Evolutionary conservation across 2,113 vertebrate species (phyloP).

Genomic region (Gorsachius goisagi): DNA sequence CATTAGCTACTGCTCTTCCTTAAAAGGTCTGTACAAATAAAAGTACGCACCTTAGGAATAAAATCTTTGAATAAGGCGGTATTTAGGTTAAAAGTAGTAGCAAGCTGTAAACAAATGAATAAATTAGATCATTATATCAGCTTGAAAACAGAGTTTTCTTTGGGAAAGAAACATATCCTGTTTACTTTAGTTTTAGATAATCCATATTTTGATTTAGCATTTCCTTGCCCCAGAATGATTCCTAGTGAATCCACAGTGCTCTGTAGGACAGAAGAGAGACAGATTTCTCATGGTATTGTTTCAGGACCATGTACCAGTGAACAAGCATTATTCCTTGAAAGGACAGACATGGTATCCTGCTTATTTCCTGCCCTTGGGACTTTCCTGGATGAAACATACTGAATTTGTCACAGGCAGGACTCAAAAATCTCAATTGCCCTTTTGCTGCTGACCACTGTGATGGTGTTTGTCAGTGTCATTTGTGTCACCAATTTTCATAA

Average conservation of each 20-base stretch:
- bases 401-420: not conserved
- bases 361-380: not conserved
- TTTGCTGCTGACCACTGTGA: not conserved
- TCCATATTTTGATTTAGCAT: not conserved
- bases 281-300: not conserved
- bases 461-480: not conserved
- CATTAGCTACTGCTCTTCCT: not conserved
- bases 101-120: conserved; percentile 55
- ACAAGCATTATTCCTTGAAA: not conserved
- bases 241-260: not conserved
- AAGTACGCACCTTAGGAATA: conserved; percentile 58
- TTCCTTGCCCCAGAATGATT: not conserved
- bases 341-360: not conserved
- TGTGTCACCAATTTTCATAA: not conserved
- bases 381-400: not conserved
- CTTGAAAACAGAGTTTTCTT: not conserved
- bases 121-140: not conserved
- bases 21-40: not conserved
- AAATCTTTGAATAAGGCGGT: conserved; percentile 16
- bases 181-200: not conserved
- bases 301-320: not conserved
- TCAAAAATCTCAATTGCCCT: not conserved
- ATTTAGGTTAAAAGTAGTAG: conserved; percentile 39
- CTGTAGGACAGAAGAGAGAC: not conserved
- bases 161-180: not conserved